Percentiles rank a stretch among this genome's conserved stretches.
These are phyloP conservation scores for Leptinotarsa juncta DNA, from an alignment of 2,888 invertebrate genomes.

Conservation along the genomic window DNA sequence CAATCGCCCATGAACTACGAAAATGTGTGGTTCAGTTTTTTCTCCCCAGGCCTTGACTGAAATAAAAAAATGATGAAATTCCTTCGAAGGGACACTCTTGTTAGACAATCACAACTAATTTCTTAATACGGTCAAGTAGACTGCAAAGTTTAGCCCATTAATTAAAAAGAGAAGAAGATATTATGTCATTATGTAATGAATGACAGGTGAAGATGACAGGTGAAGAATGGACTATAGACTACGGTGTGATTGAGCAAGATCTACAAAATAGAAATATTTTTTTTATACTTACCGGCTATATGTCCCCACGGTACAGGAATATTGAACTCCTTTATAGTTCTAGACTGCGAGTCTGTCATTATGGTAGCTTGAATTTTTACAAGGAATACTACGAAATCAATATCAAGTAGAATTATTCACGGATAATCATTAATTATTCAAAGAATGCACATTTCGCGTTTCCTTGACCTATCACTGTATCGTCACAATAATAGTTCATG, in stretches of 20 bases:
- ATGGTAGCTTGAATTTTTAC: background rate
- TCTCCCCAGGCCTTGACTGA: slow-evolving; percentile 74
- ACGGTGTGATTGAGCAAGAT: no score
- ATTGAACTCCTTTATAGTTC: slow-evolving; percentile 33
- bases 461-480: no score
- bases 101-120: background rate
- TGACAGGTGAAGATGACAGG: background rate
- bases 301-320: slow-evolving; percentile 43
- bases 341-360: background rate
- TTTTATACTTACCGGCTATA: slow-evolving; percentile 36
- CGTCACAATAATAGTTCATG: no score
- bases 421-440: no score
- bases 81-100: background rate
- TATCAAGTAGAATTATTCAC: no score
- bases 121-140: background rate
- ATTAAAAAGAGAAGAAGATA: background rate
- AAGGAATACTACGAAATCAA: no score
- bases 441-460: no score
- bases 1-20: slow-evolving; percentile 71
- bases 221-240: background rate
- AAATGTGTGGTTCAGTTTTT: slow-evolving; percentile 67
- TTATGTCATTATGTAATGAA: background rate
- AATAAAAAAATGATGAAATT: slow-evolving; percentile 30
- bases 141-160: background rate
- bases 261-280: no score